Percentiles rank a stretch among this genome's conserved stretches.
phyloP scores from a whole-genome alignment of 2,113 vertebrate genomes.

The Phycodurus eques region DNA sequence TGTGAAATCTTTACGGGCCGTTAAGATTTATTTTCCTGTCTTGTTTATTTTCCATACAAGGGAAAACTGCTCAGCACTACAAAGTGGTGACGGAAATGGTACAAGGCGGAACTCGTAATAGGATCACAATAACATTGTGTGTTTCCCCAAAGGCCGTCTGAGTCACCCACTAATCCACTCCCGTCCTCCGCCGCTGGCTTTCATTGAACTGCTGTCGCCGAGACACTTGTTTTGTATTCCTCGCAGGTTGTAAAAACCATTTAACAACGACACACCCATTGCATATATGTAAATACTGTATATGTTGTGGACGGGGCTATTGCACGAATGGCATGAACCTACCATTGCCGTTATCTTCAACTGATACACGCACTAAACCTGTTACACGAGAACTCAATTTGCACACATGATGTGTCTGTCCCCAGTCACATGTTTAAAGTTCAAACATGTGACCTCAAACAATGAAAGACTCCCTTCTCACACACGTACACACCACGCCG shows the following conservation, averaged over 20 bases:
- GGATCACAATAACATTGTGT: constrained; percentile 27
- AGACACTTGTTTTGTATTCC: constrained; percentile 55
- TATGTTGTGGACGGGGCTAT: constrained; percentile 1
- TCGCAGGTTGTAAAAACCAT: constrained; percentile 51
- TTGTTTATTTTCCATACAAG: neutral
- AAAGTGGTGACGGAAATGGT: neutral
- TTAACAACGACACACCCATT: constrained; percentile 25
- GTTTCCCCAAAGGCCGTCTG: constrained; percentile 19
- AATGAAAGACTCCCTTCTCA: neutral
- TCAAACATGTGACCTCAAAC: constrained; percentile 6
- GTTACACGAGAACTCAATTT: constrained; percentile 17
- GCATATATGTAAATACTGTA: constrained; percentile 21
- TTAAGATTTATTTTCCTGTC: constrained; percentile 3
- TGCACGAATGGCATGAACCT: constrained; percentile 18
- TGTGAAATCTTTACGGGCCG: neutral
- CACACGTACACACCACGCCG: constrained; percentile 7
- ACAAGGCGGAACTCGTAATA: constrained; percentile 11
- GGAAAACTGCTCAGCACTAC: neutral
- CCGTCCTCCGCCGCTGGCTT: constrained; percentile 39
- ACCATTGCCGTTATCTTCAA: constrained; percentile 24
- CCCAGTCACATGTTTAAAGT: constrained; percentile 1
- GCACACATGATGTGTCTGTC: neutral
- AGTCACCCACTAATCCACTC: constrained; percentile 15
- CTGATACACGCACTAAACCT: constrained; percentile 17
- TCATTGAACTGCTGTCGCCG: constrained; percentile 46